Evolutionary conservation across 2,113 vertebrate species (phyloP), one percentile per base, ranked within the genome.

Genomic region (Pseudorectes ferrugineus): DNA sequence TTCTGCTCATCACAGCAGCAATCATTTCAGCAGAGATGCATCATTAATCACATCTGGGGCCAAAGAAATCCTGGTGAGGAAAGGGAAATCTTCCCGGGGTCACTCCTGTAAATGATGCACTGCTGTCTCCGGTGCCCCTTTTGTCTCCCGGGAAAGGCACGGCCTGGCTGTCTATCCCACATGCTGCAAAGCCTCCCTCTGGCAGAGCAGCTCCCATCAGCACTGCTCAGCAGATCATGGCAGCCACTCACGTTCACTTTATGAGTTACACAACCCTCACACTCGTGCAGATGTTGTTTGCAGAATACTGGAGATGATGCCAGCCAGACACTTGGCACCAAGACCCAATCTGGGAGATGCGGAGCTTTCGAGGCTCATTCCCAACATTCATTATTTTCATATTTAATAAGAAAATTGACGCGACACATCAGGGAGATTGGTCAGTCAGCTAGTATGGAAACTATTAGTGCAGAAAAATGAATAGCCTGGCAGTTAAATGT

Each of bases 321-420:
- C 96, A 96, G 93, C 49, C 88, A 93, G 88, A 85, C 90, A 65
- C 58, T 94, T 96, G 95, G 96, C 95, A 97, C 75, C 61, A 42
- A 33, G 72, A 51, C 36, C 29, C 65, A 74, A 70, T 51, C n/a
- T 91, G 88, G 68, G 74, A 88, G 65, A 92, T 43, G 57, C 88
- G 81, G 66, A 95, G 61, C 81, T 96, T 94, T 93, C 61, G 51
- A 96, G 84, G 72, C 84, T 95, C 81, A 52, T 90, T 95, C 43
- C 35, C 87, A 65, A 55, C 72, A 49, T 78, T 89, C 65, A 82
- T 94, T 94, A 93, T 95, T 93, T 95, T 96, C 5, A 2, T 78
- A 59, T 92, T 94, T 95, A 96, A 85, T 96, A 95, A 77, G 83
- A 89, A 91, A 95, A 95, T 49, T 73, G 61, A 94, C 1, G 2